These are phyloP conservation scores for silkworm (Bombyx mori) DNA, from an alignment of 1,140 invertebrate species.

Conservation along the genomic window DNA sequence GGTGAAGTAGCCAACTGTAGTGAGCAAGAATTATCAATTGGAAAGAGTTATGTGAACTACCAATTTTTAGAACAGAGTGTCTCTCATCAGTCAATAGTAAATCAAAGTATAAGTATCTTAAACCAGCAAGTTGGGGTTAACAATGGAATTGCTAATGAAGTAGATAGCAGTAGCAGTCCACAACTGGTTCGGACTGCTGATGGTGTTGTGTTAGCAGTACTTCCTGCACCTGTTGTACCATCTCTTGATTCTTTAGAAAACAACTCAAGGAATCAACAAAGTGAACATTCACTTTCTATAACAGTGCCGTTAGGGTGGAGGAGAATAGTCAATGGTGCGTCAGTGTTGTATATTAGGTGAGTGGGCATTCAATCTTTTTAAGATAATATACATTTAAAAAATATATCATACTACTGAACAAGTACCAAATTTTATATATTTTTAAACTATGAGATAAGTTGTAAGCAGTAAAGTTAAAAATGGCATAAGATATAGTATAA, in stretches of 20 bases:
- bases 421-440: no score
- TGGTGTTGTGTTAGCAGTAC: conserved; percentile 62
- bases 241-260: conserved; percentile 25
- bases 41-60: conserved; percentile 64
- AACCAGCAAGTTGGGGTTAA: conserved; percentile 65
- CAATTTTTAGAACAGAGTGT: conserved; percentile 68
- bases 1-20: conserved; percentile 41
- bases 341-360: conserved; percentile 67
- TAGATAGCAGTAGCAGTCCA: conserved; percentile 33
- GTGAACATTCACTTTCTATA: conserved; percentile 55
- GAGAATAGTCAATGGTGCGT: conserved; percentile 57
- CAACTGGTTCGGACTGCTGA: conserved; percentile 63
- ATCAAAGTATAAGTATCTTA: conserved; percentile 69
- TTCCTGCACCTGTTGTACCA: conserved; percentile 42
- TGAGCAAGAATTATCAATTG: conserved; percentile 47
- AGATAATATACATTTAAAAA: no score
- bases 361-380: neutral
- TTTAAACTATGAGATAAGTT: no score
- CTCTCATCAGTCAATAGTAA: conserved; percentile 66
- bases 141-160: conserved; percentile 45
- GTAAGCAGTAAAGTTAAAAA: no score
- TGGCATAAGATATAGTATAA: no score
- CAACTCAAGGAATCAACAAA: conserved; percentile 31
- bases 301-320: conserved; percentile 66
- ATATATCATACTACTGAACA: no score